A percentile compares a stretch with the other conserved stretches of the same genome.
These are phyloP conservation scores for Tauraco hartlaubi DNA, from an alignment of 2,797 vertebrate genomes.

Conservation along the genomic window DNA sequence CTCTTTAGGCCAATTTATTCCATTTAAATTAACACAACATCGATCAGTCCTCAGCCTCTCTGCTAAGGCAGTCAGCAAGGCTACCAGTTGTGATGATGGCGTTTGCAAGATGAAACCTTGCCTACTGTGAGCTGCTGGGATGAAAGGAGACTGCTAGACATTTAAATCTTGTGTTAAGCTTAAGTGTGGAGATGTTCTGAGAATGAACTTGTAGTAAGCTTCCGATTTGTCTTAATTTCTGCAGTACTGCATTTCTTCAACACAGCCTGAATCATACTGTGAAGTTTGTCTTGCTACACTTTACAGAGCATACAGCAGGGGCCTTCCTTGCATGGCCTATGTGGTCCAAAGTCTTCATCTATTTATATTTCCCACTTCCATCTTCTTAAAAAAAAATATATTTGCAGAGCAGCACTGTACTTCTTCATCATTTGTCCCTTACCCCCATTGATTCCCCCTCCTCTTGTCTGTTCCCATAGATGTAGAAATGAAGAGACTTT, in stretches of 20 bases:
- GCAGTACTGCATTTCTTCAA: neutral
- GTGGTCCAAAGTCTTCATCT: neutral
- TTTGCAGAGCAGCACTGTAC: neutral
- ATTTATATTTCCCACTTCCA: neutral
- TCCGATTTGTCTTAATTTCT: constrained; percentile 16
- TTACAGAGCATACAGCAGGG: neutral
- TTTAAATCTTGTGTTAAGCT: neutral
- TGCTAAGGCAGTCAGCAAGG: neutral
- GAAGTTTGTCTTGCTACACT: neutral
- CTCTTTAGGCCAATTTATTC: constrained; percentile 24
- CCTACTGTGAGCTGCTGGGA: constrained; percentile 42
- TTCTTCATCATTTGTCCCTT: neutral
- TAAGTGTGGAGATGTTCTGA: neutral
- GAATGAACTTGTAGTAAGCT: neutral
- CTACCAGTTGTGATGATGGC: constrained; percentile 9
- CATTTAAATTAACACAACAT: constrained; percentile 39
- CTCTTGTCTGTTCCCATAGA: neutral
- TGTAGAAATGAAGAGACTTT: neutral
- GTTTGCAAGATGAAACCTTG: constrained; percentile 1
- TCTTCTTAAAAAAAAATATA: neutral
- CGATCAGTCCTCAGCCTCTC: neutral
- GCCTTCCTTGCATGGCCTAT: neutral
- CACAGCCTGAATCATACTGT: neutral
- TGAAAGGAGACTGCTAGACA: neutral
- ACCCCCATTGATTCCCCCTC: neutral